Evolutionary conservation across 2,888 invertebrate genomes (phyloP), one percentile per base, ranked within the genome.

Genomic region (Anorthoa munda): DNA sequence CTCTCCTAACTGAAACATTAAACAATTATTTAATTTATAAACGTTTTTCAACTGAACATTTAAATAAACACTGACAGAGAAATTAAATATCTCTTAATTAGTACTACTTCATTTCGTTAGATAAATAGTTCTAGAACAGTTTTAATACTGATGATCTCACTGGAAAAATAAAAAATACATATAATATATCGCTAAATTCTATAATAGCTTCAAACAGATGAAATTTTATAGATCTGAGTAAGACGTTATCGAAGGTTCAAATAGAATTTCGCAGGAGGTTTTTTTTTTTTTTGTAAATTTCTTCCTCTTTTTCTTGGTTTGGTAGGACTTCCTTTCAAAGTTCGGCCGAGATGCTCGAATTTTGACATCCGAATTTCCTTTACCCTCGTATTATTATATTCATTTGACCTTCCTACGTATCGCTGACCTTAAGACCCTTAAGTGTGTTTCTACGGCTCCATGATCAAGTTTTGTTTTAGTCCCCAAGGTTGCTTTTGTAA

Each of bases 291-390:
- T 60, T 64, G 45, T 73, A 51, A 72, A 9, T 31, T 46, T 61
- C 21, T 66, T 66, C 63, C 9, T 13, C 53, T 50, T 64, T 63
- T 26, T 68, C 45, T 66, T n/a, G 68, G 58, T 39, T 71, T 50
- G 56, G 18, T 50, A 58, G 12, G 63, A 59, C 39, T 77, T 72
- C 17, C 61, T 72, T 46, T 64, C 58, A 69, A 72, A 69, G 63
- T 51, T 51, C 45, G n/a, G n/a, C 12, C 5, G 18, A 63, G 26
- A 59, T 39, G 17, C n/a, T 31, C 26, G 46, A 46, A 71, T 71
- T 71, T 71, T 39, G 48, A 53, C 26, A 58, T 50, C 48, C 23
- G 23, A 55, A 4, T 67, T 65, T 60, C 64, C 18, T 45, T 53
- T 46, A 50, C n/a, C n/a, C 15, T 46, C 2, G 13, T 67, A 59